phyloP scores from a whole-genome alignment of 2,888 invertebrate species.

The Muscina levida region DNA sequence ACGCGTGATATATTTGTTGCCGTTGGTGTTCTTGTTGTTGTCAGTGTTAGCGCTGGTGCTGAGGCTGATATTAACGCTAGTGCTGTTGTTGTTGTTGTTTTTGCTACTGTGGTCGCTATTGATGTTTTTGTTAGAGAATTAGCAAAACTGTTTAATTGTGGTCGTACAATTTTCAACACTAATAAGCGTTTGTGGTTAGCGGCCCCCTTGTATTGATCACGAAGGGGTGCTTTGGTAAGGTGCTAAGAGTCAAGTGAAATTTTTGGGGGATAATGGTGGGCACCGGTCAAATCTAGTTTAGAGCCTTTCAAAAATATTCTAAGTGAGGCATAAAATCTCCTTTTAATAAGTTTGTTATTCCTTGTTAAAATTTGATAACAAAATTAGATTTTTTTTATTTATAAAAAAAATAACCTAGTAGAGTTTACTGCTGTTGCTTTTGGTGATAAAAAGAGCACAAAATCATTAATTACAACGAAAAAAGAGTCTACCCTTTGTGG shows the following conservation, averaged over 20 bases:
- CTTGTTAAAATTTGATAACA: no score
- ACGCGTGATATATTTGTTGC: neutral
- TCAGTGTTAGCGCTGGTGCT: neutral
- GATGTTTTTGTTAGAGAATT: slow-evolving; percentile 42
- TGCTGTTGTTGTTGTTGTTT: neutral
- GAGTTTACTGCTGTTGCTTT: no score
- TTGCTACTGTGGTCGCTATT: neutral
- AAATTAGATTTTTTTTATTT: no score
- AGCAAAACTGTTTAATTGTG: slow-evolving; percentile 59
- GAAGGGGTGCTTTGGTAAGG: neutral
- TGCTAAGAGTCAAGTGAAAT: neutral
- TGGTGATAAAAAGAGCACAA: no score
- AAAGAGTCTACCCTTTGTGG: no score
- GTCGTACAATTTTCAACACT: slow-evolving; percentile 56
- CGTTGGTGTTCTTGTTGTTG: neutral
- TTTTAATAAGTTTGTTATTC: no score
- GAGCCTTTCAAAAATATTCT: neutral
- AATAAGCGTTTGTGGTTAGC: slow-evolving; percentile 59
- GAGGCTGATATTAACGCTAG: neutral
- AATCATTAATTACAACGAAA: no score
- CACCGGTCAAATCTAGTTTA: neutral
- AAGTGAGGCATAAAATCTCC: no score
- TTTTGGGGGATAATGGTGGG: neutral
- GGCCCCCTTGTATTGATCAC: no score
- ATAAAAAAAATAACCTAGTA: no score